phyloP scores from a whole-genome alignment of 2,113 vertebrate species.

The Cochlearius cochlearius region DNA sequence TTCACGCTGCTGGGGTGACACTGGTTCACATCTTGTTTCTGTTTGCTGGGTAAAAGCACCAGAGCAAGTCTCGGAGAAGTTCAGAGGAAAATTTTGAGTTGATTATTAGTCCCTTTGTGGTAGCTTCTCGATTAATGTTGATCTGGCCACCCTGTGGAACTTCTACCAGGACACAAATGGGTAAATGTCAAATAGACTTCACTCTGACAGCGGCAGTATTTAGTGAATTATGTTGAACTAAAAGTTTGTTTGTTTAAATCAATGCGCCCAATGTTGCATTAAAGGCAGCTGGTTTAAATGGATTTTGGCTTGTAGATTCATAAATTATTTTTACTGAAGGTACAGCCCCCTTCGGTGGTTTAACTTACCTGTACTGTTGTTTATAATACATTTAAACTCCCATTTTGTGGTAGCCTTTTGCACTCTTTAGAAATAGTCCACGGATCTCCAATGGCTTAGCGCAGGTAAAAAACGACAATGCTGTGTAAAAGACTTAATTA shows the following conservation, averaged over 20 bases:
- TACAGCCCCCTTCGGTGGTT: neutral
- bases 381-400: neutral
- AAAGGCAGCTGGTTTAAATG: neutral
- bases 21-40: neutral
- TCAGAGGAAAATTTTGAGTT: neutral
- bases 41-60: neutral
- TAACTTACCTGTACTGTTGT: neutral
- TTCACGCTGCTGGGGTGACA: neutral
- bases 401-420: neutral
- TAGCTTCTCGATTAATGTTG: neutral
- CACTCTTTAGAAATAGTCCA: neutral
- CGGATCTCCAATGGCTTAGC: neutral
- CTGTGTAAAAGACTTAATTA: neutral
- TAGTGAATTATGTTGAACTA: neutral
- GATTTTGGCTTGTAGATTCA: neutral
- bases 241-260: neutral
- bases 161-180: neutral
- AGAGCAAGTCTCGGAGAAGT: neutral
- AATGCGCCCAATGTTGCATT: neutral
- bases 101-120: neutral
- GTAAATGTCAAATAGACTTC: neutral
- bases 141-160: neutral
- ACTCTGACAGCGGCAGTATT: neutral
- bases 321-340: neutral
- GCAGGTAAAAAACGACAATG: neutral